Evolutionary conservation across 2,888 invertebrate genomes (phyloP).

Genomic region (Microplitis manilae): DNA sequence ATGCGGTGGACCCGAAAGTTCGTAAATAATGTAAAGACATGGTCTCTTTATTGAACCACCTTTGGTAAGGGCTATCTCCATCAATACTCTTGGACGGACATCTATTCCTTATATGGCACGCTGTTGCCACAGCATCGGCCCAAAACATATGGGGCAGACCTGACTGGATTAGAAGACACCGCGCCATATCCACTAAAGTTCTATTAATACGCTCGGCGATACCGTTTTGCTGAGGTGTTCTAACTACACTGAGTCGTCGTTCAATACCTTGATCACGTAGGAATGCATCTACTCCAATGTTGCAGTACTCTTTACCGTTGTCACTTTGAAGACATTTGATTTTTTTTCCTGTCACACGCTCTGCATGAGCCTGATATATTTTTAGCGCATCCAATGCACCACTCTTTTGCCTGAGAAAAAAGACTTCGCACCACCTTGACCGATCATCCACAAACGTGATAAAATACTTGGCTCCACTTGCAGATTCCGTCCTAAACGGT

Average conservation of each 20-base stretch:
- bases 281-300: conserved; percentile 29
- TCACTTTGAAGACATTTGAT: conserved; percentile 27
- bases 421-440: conserved; percentile 43
- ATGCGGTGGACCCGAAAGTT: conserved; percentile 29
- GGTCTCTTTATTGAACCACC: neutral
- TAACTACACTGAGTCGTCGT: conserved; percentile 40
- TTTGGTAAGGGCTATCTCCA: conserved; percentile 37
- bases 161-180: conserved; percentile 51
- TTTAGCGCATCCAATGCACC: conserved; percentile 32
- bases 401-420: conserved; percentile 40
- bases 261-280: conserved; percentile 37
- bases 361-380: conserved; percentile 6
- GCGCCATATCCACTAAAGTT: conserved; percentile 53
- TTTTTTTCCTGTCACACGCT: conserved; percentile 22
- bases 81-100: conserved; percentile 43
- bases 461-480: conserved; percentile 23
- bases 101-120: conserved; percentile 49
- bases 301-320: conserved; percentile 27
- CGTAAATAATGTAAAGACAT: neutral
- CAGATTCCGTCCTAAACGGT: conserved; percentile 9
- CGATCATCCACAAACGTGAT: conserved; percentile 6
- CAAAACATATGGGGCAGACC: conserved; percentile 52
- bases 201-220: conserved; percentile 50
- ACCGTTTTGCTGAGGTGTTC: conserved; percentile 50
- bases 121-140: conserved; percentile 54